phyloP scores from a whole-genome alignment of 35 echinoderm and acorn worm genomes.

The Heliocidaris erythrogramma region DNA sequence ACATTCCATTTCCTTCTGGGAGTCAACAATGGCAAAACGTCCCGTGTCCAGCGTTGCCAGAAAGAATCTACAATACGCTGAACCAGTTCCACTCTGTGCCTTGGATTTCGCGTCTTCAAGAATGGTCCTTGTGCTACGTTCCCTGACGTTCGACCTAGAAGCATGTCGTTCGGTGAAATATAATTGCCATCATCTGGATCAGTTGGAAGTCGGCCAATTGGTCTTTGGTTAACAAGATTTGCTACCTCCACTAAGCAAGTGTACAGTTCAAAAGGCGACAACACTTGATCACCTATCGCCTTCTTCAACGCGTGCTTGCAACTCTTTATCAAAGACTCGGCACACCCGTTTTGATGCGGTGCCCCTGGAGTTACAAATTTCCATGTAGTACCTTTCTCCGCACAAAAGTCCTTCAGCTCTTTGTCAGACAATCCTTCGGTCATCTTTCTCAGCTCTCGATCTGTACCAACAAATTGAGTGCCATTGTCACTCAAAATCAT shows the following conservation, averaged over 20 bases:
- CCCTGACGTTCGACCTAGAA: slow-evolving; percentile 1
- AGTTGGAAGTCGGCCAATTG: too few species aligned
- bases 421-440: too few species aligned
- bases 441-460: too few species aligned
- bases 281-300: too few species aligned
- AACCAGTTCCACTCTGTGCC: slow-evolving; percentile 12
- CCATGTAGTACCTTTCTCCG: slow-evolving; percentile 35
- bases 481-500: too few species aligned
- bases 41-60: slow-evolving; percentile 18
- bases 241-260: too few species aligned
- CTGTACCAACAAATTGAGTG: too few species aligned
- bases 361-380: slow-evolving; percentile 48
- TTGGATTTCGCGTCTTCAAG: background rate
- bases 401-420: too few species aligned
- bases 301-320: slow-evolving; percentile 52
- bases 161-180: slow-evolving; percentile 27
- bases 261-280: too few species aligned
- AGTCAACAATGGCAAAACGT: slow-evolving; percentile 15
- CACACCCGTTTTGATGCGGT: too few species aligned
- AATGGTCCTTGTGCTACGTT: slow-evolving; percentile 31
- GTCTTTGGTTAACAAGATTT: too few species aligned
- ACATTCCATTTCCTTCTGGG: slow-evolving; percentile 14
- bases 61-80: slow-evolving; percentile 24
- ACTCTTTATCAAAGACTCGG: slow-evolving; percentile 53
- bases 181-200: too few species aligned